Evolutionary conservation across 2,797 vertebrate genomes (phyloP).

Genomic region (Chaetodon trifasciatus): DNA sequence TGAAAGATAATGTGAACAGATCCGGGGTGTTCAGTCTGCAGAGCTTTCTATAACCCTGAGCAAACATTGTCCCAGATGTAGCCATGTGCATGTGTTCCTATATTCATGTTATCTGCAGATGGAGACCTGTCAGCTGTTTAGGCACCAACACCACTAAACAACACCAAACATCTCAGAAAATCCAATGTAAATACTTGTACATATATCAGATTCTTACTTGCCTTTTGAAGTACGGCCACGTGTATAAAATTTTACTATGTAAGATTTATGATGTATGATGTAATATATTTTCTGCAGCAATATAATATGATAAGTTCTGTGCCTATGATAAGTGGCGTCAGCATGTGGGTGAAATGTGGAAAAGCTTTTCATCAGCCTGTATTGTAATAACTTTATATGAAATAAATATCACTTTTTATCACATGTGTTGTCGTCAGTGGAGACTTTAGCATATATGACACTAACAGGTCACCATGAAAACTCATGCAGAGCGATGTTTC

Average conservation of each 20-base stretch:
- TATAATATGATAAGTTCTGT: conserved; percentile 40
- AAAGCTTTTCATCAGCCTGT: conserved; percentile 46
- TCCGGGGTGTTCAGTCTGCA: conserved; percentile 26
- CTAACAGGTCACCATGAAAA: neutral
- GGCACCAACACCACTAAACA: conserved; percentile 46
- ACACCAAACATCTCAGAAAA: conserved; percentile 37
- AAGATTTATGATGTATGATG: conserved; percentile 93
- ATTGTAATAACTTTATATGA: conserved; percentile 70
- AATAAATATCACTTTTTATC: conserved; percentile 76
- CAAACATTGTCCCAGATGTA: conserved; percentile 42
- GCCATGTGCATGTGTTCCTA: conserved; percentile 43
- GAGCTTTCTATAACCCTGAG: conserved; percentile 25
- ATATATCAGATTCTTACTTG: conserved; percentile 69
- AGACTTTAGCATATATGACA: neutral
- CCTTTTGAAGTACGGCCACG: conserved; percentile 65
- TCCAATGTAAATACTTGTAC: conserved; percentile 80
- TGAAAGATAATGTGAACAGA: conserved; percentile 60
- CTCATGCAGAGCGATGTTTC: neutral
- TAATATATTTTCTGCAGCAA: conserved; percentile 90
- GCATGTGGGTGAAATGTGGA: conserved; percentile 39
- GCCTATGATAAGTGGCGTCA: conserved; percentile 22
- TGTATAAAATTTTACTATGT: conserved; percentile 80
- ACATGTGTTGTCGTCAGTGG: conserved; percentile 35
- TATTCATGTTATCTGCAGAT: conserved; percentile 37
- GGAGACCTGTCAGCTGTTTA: conserved; percentile 34